These are phyloP conservation scores for Oreochromis tanganicae DNA, from an alignment of 2,113 vertebrate genomes.

Conservation along the genomic window DNA sequence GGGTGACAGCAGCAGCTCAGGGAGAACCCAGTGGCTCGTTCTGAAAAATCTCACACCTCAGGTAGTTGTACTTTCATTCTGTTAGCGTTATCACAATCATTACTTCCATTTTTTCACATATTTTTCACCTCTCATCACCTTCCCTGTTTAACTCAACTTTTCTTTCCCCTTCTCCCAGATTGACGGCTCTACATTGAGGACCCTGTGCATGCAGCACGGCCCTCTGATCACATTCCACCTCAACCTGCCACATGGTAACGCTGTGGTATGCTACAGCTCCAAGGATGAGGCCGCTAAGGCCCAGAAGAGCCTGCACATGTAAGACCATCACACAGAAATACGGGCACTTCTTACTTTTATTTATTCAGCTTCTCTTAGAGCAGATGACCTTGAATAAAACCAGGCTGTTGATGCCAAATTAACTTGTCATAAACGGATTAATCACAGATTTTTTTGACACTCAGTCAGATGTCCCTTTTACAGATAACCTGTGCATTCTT, in stretches of 20 bases:
- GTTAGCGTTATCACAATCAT: neutral
- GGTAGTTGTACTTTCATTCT: constrained; percentile 65
- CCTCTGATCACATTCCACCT: constrained; percentile 99
- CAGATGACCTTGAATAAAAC: neutral
- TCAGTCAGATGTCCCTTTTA: neutral
- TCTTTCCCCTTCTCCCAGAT: constrained; percentile 72
- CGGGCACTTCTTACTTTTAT: neutral
- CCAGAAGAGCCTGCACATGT: constrained; percentile 99
- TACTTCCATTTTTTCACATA: neutral
- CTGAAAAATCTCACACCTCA: constrained; percentile 99
- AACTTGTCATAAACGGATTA: neutral
- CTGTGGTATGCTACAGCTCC: constrained; percentile 97
- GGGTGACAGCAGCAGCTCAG: constrained; percentile 93
- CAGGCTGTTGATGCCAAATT: neutral
- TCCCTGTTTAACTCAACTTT: neutral
- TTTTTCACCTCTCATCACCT: neutral
- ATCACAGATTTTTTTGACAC: neutral
- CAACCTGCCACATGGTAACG: constrained; percentile 97
- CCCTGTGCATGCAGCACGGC: constrained; percentile 99
- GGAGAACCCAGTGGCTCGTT: constrained; percentile 98
- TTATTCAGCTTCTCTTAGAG: neutral
- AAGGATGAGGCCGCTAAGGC: constrained; percentile 99
- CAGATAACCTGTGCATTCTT: neutral
- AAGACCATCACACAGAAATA: constrained; percentile 50
- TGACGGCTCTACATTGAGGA: constrained; percentile 96